A percentile compares a stretch with the other conserved stretches of the same genome.
Evolutionary conservation across 2,888 invertebrate species (phyloP).

Genomic region (Lasioglossum lativentre): DNA sequence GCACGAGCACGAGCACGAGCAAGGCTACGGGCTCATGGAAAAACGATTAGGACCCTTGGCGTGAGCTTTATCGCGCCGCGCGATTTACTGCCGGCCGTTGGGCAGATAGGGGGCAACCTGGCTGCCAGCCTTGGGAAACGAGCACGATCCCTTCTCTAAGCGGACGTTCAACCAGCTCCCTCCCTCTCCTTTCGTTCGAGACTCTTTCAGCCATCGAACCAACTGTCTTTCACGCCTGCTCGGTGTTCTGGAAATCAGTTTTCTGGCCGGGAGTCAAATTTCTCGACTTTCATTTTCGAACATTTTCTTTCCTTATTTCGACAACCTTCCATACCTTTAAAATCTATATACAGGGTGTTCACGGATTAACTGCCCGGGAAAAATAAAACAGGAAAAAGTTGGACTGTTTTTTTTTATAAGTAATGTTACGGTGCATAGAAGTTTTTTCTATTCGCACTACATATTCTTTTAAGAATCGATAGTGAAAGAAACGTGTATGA

Average conservation of each 20-base stretch:
- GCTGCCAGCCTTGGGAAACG: conserved; percentile 37
- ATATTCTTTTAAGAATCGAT: too few relatives aligned
- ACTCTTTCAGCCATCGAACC: not conserved
- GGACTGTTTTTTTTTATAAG: too few relatives aligned
- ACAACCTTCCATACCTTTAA: too few relatives aligned
- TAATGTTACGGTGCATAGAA: too few relatives aligned
- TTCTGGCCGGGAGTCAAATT: too few relatives aligned
- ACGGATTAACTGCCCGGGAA: too few relatives aligned
- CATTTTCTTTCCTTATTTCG: too few relatives aligned
- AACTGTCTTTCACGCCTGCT: not conserved
- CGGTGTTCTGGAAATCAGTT: not conserved
- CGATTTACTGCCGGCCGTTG: conserved; percentile 65
- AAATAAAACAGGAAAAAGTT: too few relatives aligned
- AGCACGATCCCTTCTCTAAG: conserved; percentile 13
- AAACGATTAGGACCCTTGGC: conserved; percentile 75
- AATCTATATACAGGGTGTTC: too few relatives aligned
- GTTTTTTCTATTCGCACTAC: too few relatives aligned
- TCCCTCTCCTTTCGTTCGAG: not conserved
- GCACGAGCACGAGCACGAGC: conserved; percentile 20
- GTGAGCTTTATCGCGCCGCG: conserved; percentile 71
- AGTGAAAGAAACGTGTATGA: too few relatives aligned
- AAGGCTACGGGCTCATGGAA: conserved; percentile 67
- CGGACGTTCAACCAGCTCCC: conserved; percentile 22
- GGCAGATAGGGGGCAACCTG: conserved; percentile 39
- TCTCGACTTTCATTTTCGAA: too few relatives aligned